Percentiles rank a stretch among this genome's conserved stretches.
Evolutionary conservation across 2,888 invertebrate species (phyloP).

Genomic region (Stenodema calcarata): DNA sequence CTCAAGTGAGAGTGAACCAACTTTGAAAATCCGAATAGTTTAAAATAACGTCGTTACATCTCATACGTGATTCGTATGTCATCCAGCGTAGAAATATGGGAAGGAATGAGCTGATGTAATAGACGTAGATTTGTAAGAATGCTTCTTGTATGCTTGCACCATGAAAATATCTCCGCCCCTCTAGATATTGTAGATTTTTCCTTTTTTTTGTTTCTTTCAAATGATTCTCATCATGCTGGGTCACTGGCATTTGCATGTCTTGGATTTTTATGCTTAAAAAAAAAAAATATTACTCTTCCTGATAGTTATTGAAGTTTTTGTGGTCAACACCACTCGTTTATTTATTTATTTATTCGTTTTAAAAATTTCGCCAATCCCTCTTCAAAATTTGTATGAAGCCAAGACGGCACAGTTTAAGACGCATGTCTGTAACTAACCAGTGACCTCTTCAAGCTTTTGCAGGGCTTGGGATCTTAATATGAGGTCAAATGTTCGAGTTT

Average conservation of each 20-base stretch:
- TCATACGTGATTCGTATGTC: too few relatives aligned
- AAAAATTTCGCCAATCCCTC: background rate
- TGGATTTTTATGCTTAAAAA: background rate
- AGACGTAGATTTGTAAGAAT: background rate
- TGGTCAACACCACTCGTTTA: background rate
- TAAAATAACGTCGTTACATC: too few relatives aligned
- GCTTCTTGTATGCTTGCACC: background rate
- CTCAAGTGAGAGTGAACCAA: too few relatives aligned
- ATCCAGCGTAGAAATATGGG: too few relatives aligned
- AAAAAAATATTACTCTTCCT: conserved; percentile 38
- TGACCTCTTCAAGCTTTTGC: too few relatives aligned
- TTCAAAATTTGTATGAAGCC: too few relatives aligned
- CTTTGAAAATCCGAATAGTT: too few relatives aligned
- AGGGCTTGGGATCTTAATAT: too few relatives aligned
- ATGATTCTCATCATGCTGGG: background rate
- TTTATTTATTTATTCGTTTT: background rate
- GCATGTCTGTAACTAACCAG: too few relatives aligned
- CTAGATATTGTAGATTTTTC: background rate
- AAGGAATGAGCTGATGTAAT: background rate
- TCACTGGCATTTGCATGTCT: background rate
- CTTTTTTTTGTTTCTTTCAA: background rate
- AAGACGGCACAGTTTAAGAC: too few relatives aligned
- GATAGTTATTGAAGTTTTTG: conserved; percentile 48
- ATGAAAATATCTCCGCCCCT: background rate
- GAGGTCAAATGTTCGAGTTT: too few relatives aligned